phyloP scores from a whole-genome alignment of 1,140 invertebrate genomes.

The Drosophila mayri region DNA sequence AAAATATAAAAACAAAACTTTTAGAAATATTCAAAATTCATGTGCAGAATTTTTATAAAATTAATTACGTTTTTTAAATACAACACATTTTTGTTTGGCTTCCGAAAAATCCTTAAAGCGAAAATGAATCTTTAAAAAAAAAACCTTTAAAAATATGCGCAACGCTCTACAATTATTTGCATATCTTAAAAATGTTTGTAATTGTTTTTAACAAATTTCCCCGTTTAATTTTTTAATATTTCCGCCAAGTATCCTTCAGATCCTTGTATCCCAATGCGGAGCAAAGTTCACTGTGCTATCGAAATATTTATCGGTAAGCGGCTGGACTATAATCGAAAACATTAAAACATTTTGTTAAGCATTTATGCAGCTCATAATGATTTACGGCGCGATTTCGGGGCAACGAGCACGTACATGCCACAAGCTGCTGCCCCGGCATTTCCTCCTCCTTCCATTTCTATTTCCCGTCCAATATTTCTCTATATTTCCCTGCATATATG shows the following conservation, averaged over 20 bases:
- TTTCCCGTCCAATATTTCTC: neutral
- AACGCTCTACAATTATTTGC: too few relatives aligned
- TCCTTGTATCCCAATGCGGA: neutral
- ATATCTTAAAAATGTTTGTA: too few relatives aligned
- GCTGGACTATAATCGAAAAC: constrained; percentile 70
- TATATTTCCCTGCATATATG: constrained; percentile 2
- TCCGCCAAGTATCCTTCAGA: neutral
- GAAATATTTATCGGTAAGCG: constrained; percentile 65
- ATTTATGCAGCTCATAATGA: constrained; percentile 81
- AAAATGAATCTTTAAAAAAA: too few relatives aligned
- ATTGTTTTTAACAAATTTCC: neutral
- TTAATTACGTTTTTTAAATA: too few relatives aligned
- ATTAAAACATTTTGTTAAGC: constrained; percentile 79
- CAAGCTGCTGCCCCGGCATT: constrained; percentile 63
- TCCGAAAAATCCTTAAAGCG: too few relatives aligned
- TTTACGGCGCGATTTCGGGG: constrained; percentile 70
- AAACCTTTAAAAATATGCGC: too few relatives aligned
- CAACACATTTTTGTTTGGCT: too few relatives aligned
- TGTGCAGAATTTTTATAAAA: too few relatives aligned
- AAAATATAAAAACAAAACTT: neutral
- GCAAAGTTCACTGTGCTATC: constrained; percentile 42
- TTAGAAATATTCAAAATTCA: neutral
- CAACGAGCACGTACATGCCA: constrained; percentile 78
- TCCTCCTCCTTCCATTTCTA: neutral
- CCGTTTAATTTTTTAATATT: neutral